Percentiles rank a stretch among this genome's conserved stretches.
These are phyloP conservation scores for Blastobasis lacticolella DNA, from an alignment of 2,888 invertebrate genomes.

Conservation along the genomic window DNA sequence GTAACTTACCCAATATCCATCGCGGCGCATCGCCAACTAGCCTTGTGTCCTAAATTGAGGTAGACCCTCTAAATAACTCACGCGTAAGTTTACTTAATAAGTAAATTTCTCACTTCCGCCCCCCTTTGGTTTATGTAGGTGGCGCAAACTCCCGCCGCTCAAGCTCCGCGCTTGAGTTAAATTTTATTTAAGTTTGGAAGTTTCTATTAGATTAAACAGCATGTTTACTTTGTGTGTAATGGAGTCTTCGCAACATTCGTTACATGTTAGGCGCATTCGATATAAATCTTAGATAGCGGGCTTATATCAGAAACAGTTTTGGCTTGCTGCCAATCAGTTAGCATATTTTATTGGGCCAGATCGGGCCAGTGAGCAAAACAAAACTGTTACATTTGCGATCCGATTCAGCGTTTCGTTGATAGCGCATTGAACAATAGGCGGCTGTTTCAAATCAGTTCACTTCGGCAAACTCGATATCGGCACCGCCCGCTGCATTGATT, in stretches of 20 bases:
- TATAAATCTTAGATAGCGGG: not conserved
- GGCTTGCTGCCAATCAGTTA: not conserved
- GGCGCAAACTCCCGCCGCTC: no score
- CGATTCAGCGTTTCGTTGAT: no score
- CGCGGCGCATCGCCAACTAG: no score
- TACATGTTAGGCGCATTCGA: not conserved
- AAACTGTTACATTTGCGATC: no score
- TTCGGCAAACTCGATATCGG: no score
- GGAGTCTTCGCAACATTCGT: not conserved
- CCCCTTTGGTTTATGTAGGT: not conserved
- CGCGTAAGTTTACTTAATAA: not conserved
- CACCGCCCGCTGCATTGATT: no score
- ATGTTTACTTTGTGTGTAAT: not conserved
- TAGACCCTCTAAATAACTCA: slow-evolving; percentile 5
- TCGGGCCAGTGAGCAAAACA: not conserved
- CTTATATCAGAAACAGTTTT: not conserved
- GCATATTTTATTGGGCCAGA: not conserved
- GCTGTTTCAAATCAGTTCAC: no score
- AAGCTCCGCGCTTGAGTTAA: not conserved
- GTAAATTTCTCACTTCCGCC: not conserved
- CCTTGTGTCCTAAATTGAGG: not conserved
- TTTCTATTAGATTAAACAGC: not conserved
- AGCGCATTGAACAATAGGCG: no score
- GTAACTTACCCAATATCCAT: no score
- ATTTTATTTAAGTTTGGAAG: not conserved